These are phyloP conservation scores for Mesorhabditis belari DNA, from an alignment of 2,888 invertebrate species.

Conservation along the genomic window DNA sequence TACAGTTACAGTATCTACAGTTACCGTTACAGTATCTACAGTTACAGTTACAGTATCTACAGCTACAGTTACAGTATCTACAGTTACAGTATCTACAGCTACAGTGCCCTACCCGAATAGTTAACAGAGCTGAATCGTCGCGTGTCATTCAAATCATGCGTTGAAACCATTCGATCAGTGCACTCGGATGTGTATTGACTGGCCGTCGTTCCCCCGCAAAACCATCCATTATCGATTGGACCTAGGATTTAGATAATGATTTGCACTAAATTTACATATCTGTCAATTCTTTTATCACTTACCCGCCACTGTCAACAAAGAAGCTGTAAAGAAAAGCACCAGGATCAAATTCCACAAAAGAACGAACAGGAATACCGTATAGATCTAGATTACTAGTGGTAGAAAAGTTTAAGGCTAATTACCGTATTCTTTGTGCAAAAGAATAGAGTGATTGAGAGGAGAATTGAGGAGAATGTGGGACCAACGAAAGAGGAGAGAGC, in stretches of 20 bases:
- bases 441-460: background rate
- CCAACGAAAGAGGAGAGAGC: background rate
- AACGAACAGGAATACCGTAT: background rate
- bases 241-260: background rate
- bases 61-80: background rate
- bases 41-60: no score
- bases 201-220: background rate
- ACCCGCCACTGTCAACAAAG: background rate
- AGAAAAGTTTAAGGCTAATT: background rate
- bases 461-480: background rate
- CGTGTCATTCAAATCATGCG: background rate
- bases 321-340: background rate
- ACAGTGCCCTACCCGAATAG: background rate
- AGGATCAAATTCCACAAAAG: background rate
- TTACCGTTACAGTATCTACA: no score
- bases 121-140: background rate
- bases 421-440: background rate
- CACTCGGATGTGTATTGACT: background rate
- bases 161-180: background rate
- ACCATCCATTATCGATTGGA: background rate
- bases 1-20: no score
- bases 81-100: background rate
- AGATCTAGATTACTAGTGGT: background rate
- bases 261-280: background rate
- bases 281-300: no score